phyloP scores from a whole-genome alignment of 2,888 invertebrate species.

The Conomelus anceps region DNA sequence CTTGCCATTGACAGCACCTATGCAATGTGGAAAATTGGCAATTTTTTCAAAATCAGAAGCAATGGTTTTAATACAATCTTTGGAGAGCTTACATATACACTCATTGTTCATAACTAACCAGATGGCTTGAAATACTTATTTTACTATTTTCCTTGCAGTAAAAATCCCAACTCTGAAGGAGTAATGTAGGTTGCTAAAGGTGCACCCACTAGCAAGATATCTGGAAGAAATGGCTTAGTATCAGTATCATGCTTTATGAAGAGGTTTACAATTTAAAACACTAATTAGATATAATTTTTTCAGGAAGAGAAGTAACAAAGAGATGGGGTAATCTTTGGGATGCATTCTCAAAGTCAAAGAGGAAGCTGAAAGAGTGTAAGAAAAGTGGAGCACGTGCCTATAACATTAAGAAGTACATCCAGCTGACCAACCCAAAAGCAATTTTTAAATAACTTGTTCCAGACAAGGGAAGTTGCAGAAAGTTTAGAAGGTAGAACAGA shows the following conservation, averaged over 20 bases:
- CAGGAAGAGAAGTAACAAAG: constrained; percentile 21
- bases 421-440: constrained; percentile 26
- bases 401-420: constrained; percentile 21
- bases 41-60: constrained; percentile 32
- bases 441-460: constrained; percentile 20
- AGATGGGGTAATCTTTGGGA: constrained; percentile 22
- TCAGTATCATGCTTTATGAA: constrained; percentile 3
- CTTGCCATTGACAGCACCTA: constrained; percentile 34
- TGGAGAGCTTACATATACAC: constrained; percentile 29
- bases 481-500: constrained; percentile 18
- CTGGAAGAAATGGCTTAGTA: constrained; percentile 26
- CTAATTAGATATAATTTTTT: constrained; percentile 2
- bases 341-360: constrained; percentile 14
- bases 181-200: constrained; percentile 33
- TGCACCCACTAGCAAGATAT: constrained; percentile 33
- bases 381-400: constrained; percentile 23
- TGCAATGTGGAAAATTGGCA: constrained; percentile 33
- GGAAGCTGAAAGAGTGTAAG: constrained; percentile 15
- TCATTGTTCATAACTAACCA: constrained; percentile 30
- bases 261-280: background rate
- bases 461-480: constrained; percentile 17
- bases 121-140: constrained; percentile 30
- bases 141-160: constrained; percentile 30
- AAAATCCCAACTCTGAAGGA: constrained; percentile 31
- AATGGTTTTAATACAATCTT: constrained; percentile 28